Percentiles rank a stretch among this genome's conserved stretches.
Evolutionary conservation across 2,888 invertebrate species (phyloP).

Genomic region (Trichacis sp.): DNA sequence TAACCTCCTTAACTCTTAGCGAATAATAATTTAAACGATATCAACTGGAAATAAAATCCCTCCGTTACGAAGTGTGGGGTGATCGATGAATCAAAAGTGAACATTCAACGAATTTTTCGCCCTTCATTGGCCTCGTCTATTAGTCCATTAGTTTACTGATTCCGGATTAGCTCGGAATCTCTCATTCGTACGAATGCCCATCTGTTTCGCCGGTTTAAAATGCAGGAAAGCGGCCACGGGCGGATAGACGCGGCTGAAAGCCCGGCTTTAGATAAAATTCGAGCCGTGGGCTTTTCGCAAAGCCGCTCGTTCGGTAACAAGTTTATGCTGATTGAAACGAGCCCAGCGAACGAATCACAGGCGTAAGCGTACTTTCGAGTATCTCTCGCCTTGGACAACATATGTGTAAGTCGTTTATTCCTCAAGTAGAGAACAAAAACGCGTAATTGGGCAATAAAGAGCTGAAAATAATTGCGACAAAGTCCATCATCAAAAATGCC

Average conservation of each 20-base stretch:
- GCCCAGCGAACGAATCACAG: neutral
- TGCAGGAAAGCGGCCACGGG: neutral
- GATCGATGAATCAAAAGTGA: too few relatives aligned
- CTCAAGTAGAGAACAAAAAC: neutral
- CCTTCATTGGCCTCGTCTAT: neutral
- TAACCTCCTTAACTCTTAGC: too few relatives aligned
- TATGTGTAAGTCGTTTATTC: neutral
- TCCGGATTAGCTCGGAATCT: conserved; percentile 11
- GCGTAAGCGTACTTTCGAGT: too few relatives aligned
- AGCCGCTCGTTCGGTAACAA: neutral
- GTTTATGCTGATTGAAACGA: neutral
- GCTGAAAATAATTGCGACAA: too few relatives aligned
- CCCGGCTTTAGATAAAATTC: conserved; percentile 1
- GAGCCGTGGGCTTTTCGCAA: neutral
- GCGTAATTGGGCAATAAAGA: too few relatives aligned
- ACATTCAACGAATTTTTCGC: neutral
- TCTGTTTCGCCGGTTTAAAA: too few relatives aligned
- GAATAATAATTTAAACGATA: too few relatives aligned
- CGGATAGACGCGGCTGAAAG: neutral
- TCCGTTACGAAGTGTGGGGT: too few relatives aligned
- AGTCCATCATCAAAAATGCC: too few relatives aligned
- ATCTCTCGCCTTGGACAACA: neutral
- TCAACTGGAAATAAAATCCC: too few relatives aligned
- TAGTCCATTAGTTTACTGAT: neutral
- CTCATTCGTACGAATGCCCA: conserved; percentile 17